Conservation (phyloP, 1,140 invertebrate genomes). For the Diorhabda sublineata region DNA sequence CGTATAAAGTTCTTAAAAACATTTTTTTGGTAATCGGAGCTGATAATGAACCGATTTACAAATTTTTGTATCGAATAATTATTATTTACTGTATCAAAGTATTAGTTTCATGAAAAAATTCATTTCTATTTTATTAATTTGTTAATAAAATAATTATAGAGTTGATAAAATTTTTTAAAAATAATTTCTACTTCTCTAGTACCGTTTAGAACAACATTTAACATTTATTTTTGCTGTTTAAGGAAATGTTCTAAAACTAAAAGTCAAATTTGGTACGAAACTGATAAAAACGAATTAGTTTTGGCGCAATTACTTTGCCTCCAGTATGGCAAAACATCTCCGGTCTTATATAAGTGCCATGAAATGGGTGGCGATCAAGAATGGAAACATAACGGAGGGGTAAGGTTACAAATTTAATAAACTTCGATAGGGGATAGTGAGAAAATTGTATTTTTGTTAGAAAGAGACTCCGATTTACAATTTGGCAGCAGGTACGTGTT, state of each 20-base stretch:
- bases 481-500: slow-evolving; percentile 77
- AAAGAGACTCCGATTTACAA: slow-evolving; percentile 76
- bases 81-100: too few relatives aligned
- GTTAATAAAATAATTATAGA: too few relatives aligned
- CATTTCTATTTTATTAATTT: too few relatives aligned
- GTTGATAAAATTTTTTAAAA: too few relatives aligned
- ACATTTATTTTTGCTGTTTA: background rate
- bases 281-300: slow-evolving; percentile 78
- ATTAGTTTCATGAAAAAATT: too few relatives aligned
- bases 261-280: slow-evolving; percentile 84
- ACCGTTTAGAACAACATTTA: background rate
- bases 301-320: slow-evolving; percentile 81
- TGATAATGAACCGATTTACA: too few relatives aligned
- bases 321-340: slow-evolving; percentile 63
- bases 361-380: slow-evolving; percentile 86
- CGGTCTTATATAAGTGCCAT: slow-evolving; percentile 83
- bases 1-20: too few relatives aligned
- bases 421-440: background rate
- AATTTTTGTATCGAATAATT: too few relatives aligned
- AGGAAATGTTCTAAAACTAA: slow-evolving; percentile 60
- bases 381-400: slow-evolving; percentile 73
- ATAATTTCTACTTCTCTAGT: too few relatives aligned
- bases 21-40: too few relatives aligned
- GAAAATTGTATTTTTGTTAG: slow-evolving; percentile 46
- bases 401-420: slow-evolving; percentile 44